These are phyloP conservation scores for Coleophora flavipennella DNA, from an alignment of 2,888 invertebrate genomes.

Conservation along the genomic window DNA sequence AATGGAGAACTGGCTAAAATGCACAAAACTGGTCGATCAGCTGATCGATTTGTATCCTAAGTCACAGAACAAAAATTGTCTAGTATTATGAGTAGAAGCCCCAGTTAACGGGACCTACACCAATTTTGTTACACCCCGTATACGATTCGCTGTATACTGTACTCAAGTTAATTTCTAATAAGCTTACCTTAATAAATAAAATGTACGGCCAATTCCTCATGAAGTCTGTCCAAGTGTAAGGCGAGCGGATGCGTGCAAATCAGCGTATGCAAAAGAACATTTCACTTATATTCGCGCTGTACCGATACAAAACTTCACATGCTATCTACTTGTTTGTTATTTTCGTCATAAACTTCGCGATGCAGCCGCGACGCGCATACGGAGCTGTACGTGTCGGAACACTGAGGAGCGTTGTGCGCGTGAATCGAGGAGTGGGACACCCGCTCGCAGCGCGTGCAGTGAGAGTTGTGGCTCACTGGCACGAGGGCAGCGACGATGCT, in stretches of 20 bases:
- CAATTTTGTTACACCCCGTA: too few relatives aligned
- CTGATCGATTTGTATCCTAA: too few relatives aligned
- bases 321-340: constrained; percentile 50
- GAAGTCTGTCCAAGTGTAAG: constrained; percentile 43
- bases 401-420: constrained; percentile 40
- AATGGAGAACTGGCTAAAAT: too few relatives aligned
- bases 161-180: constrained; percentile 9
- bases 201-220: constrained; percentile 49
- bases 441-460: constrained; percentile 67
- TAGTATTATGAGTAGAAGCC: too few relatives aligned
- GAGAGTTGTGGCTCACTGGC: constrained; percentile 55
- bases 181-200: constrained; percentile 45
- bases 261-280: constrained; percentile 51
- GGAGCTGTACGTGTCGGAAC: constrained; percentile 42
- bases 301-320: constrained; percentile 56
- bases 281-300: constrained; percentile 59
- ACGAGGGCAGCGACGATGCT: constrained; percentile 33
- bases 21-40: too few relatives aligned
- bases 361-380: constrained; percentile 47
- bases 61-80: too few relatives aligned
- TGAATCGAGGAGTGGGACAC: constrained; percentile 43
- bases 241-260: constrained; percentile 35
- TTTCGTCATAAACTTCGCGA: constrained; percentile 54
- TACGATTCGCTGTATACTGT: too few relatives aligned
- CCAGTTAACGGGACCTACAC: too few relatives aligned